Evolutionary conservation across 1,140 invertebrate species (phyloP).

Genomic region (Berghia stephanieae): DNA sequence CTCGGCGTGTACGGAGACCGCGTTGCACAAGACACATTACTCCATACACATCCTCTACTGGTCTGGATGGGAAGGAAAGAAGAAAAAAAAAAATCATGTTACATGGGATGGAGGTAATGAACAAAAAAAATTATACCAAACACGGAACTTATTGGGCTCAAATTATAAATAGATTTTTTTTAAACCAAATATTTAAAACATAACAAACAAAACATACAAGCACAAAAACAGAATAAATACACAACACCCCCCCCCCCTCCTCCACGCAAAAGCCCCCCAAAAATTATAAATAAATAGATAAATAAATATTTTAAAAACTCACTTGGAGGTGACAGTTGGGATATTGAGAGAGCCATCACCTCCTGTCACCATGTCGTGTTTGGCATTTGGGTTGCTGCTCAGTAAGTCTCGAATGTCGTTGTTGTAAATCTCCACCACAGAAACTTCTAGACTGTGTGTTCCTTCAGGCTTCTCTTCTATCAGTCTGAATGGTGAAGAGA

Average conservation of each 20-base stretch:
- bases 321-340: conserved; percentile 62
- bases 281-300: too few species aligned
- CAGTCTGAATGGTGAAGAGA: conserved; percentile 41
- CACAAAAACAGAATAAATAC: too few species aligned
- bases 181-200: too few species aligned
- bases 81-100: neutral
- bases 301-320: too few species aligned
- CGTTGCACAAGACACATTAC: conserved; percentile 59
- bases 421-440: conserved; percentile 63
- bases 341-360: conserved; percentile 52
- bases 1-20: conserved; percentile 52
- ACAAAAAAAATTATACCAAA: too few species aligned
- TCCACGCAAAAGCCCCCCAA: too few species aligned
- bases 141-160: neutral
- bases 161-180: neutral
- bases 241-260: too few species aligned
- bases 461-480: conserved; percentile 54
- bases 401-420: conserved; percentile 62
- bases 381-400: conserved; percentile 52
- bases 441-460: conserved; percentile 58
- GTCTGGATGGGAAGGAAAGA: conserved; percentile 38
- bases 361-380: conserved; percentile 60
- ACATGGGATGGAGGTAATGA: too few species aligned
- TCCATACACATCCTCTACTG: conserved; percentile 51
- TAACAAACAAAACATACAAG: too few species aligned